Conservation (phyloP, 2,113 vertebrate genomes). For the Penelope pileata region DNA sequence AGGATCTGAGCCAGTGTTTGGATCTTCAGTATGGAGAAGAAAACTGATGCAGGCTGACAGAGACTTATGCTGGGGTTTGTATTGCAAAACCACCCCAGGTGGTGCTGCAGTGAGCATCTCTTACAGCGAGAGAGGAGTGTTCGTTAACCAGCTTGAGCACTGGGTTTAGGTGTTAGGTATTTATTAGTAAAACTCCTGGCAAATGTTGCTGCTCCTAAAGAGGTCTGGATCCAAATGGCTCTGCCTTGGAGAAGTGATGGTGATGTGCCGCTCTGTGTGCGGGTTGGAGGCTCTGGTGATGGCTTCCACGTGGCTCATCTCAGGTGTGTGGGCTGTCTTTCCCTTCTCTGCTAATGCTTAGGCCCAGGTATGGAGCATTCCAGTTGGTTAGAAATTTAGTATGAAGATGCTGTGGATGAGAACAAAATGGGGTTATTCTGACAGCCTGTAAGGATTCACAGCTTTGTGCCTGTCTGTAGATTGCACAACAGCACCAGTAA, state of each 20-base stretch:
- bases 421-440: not conserved
- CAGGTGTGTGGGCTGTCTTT: not conserved
- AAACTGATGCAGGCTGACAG: not conserved
- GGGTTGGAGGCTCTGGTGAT: accelerated
- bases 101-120: accelerated
- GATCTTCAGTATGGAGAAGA: not conserved
- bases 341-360: not conserved
- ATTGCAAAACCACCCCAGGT: not conserved
- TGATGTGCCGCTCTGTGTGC: not conserved
- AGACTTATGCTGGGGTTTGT: not conserved
- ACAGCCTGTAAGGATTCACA: not conserved
- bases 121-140: not conserved
- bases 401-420: not conserved
- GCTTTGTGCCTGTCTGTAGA: not conserved
- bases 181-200: not conserved
- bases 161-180: not conserved
- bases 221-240: not conserved
- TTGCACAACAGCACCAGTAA: not conserved
- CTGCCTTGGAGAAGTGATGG: accelerated
- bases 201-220: not conserved
- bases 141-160: accelerated
- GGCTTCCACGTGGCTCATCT: accelerated
- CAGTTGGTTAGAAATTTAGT: not conserved
- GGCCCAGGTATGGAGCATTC: not conserved
- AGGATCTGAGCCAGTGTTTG: not conserved